phyloP scores from a whole-genome alignment of 2,797 vertebrate genomes.

The Orientallactaga sibirica region DNA sequence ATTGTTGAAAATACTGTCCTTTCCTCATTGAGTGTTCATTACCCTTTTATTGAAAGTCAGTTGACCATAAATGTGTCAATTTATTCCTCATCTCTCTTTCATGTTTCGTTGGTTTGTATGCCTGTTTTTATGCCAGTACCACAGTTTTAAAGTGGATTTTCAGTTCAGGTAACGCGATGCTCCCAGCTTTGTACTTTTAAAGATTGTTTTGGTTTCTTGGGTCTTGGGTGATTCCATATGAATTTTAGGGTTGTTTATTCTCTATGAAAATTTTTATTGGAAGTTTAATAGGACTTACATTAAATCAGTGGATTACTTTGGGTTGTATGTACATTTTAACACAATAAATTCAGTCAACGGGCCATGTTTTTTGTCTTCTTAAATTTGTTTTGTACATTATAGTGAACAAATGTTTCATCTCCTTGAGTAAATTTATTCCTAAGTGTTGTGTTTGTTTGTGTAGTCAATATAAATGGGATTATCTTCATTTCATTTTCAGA shows the following conservation, averaged over 20 bases:
- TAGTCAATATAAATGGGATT: background rate
- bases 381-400: background rate
- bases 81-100: background rate
- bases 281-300: background rate
- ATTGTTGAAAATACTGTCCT: background rate
- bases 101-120: background rate
- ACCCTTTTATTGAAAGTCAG: background rate
- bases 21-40: background rate
- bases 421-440: background rate
- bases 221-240: background rate
- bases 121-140: background rate
- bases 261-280: background rate
- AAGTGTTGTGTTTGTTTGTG: background rate
- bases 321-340: background rate
- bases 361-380: background rate
- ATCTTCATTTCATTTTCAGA: conserved; percentile 1
- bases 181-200: background rate
- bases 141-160: background rate
- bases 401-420: background rate
- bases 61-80: background rate
- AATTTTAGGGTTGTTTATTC: background rate
- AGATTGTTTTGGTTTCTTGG: background rate
- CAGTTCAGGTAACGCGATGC: background rate
- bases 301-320: background rate
- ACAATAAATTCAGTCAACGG: background rate